Percentiles rank a stretch among this genome's conserved stretches.
phyloP scores from a whole-genome alignment of 23 tunicate species.

The Oikopleura vanhoeffeni region DNA sequence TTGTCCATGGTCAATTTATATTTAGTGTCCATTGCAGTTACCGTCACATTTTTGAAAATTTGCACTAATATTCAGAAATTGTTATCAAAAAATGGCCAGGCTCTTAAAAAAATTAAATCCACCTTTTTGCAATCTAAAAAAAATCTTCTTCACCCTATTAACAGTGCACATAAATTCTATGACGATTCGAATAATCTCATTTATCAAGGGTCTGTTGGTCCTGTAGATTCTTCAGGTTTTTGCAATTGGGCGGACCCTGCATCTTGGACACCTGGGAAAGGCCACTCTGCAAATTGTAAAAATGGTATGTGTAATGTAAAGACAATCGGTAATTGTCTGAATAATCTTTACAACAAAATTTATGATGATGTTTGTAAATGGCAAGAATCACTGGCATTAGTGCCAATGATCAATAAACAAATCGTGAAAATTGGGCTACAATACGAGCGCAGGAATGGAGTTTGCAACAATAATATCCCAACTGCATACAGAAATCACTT shows the following conservation, averaged over 20 bases:
- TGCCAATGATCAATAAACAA: constrained; percentile 1
- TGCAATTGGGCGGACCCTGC: background rate
- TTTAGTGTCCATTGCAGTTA: no score
- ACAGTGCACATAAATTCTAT: background rate
- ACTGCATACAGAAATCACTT: no score
- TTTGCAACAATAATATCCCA: background rate
- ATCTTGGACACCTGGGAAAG: background rate
- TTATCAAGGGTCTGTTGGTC: background rate
- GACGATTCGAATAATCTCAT: background rate
- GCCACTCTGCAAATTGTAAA: background rate
- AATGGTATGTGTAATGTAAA: background rate
- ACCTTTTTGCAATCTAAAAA: no score
- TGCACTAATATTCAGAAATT: no score
- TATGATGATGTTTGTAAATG: background rate
- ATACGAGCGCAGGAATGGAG: background rate
- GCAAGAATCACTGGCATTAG: background rate
- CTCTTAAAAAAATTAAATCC: no score
- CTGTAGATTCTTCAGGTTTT: background rate
- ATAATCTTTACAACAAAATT: background rate
- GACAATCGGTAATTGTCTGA: background rate
- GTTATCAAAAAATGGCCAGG: no score
- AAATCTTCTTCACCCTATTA: no score
- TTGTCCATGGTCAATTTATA: no score
- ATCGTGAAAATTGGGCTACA: background rate
- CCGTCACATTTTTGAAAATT: no score